Base-by-base conservation (phyloP, 2,888 invertebrate species). In the Rhamphomyia laevipes region DNA sequence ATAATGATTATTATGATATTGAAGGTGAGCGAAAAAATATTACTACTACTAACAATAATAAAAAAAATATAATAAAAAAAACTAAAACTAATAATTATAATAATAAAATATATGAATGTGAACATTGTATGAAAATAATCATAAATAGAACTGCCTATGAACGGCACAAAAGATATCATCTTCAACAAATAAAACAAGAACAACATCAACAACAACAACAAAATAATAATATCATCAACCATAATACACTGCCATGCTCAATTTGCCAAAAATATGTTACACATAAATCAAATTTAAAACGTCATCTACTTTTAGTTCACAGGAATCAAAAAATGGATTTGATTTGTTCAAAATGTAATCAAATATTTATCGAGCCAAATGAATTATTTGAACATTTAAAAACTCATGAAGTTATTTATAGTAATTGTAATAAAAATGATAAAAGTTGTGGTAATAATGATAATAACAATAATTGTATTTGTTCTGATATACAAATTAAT, bases 221-320 rank as follows among this genome's bases (percentile, higher is more conserved):
- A 27, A 27, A 27, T 27, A 27, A 27, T 27, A n/a, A n/a, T n/a
- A n/a, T n/a, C n/a, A 4, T 27, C 23, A 27, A 27, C 23, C 23
- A 27, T 27, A 27, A 27, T 35, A 42, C 33, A 5, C 50, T 50
- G n/a, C n/a, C n/a, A 47, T 55, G 53, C 21, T 51, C 53, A 4
- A 41, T 53, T 17, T 55, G 55, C 23, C 15, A 43, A 10, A 40
- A 48, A 30, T 23, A 46, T 18, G 53, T 52, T 30, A 23, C 46
- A 10, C 51, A 50, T 17, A 51, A 49, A 45, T 50, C 51, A 18
- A 53, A 55, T 47, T 47, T 55, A 15, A 53, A 53, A 17, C 45
- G 51, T 2, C 53, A 55, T 30, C 33, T n/a, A n/a, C n/a, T 55
- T 4, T 13, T 31, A 35, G 31, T 45, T 13, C 55, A 55, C 18